Evolutionary conservation across 2,888 invertebrate species (phyloP).

Genomic region (Terebella lapidaria): DNA sequence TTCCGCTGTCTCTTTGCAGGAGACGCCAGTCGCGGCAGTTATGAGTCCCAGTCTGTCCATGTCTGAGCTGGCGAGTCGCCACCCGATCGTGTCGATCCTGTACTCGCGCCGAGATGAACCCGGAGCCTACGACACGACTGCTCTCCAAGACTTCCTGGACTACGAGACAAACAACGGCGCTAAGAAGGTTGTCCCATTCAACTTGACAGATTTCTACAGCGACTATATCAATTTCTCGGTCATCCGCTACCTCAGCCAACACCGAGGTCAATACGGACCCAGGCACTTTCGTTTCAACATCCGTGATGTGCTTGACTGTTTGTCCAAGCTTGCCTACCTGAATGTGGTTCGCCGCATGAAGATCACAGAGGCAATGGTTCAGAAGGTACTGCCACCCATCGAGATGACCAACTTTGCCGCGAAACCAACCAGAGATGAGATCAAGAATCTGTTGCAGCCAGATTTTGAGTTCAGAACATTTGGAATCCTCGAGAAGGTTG

Average conservation of each 20-base stretch:
- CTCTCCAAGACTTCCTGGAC: neutral
- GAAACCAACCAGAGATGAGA: neutral
- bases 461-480: neutral
- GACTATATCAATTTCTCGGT: conserved; percentile 15
- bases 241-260: neutral
- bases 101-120: neutral
- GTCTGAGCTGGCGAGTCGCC: neutral
- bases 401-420: neutral
- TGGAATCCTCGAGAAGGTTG: conserved; percentile 3
- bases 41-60: neutral
- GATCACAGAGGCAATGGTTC: conserved; percentile 10
- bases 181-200: conserved; percentile 12
- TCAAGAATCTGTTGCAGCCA: neutral
- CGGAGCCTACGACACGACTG: neutral
- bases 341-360: neutral
- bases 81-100: neutral
- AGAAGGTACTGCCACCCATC: conserved; percentile 3
- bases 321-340: conserved; percentile 14
- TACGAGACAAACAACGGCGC: neutral
- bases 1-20: too few relatives aligned
- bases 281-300: conserved; percentile 10
- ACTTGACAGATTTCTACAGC: conserved; percentile 16
- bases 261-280: neutral
- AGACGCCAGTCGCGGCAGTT: too few relatives aligned
- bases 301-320: conserved; percentile 3